Base-by-base conservation (phyloP, 1,140 invertebrate genomes). In the Oryctes rhinoceros region DNA sequence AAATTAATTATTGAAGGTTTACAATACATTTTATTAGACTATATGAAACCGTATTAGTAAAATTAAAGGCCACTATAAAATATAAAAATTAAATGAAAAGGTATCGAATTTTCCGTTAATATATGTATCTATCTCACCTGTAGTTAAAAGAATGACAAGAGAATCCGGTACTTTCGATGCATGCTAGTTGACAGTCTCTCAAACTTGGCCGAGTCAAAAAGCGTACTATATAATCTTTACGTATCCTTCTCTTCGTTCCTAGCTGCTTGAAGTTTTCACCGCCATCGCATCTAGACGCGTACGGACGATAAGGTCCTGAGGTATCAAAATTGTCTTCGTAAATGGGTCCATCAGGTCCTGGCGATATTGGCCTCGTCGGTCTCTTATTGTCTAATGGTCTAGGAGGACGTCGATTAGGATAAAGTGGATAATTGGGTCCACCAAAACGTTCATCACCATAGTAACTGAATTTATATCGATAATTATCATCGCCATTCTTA, bases 61-160 rank as follows among this genome's bases (percentile, higher is more conserved):
- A 5, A 44, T 5, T 10, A 44, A 44, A 44, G 24, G 24, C 24
- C 24, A 30, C 24, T 30, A 30, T 30, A 30, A 30, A 30, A 30
- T 30, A 30, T 30, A 30, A 30, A 30, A 30, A 30, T 30, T 0
- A 30, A 30, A 30, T 0, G 24, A 30, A 0, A 30, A 0, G 24
- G 2, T 30, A 30, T 30, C 24, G 24, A 30, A 2, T 30, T 30
- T 30, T 30, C 24, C 24, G 24, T 30, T 30, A 30, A 30, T 30
- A 30, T 30, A 30, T 10, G 1, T 4, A 13, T 49, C n/a, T 49
- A 7, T 15, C 15, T 59, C 88, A 92, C 90, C 94, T 92, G 88
- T 92, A 97, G 89, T 97, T 97, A 88, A 97, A 97, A 13, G 95
- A 94, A 84, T 93, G 89, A 84, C 96, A 97, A n/a, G 95, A 91